Evolutionary conservation across 2,797 vertebrate genomes (phyloP).

Genomic region (Myiothlypis chrysogaster): DNA sequence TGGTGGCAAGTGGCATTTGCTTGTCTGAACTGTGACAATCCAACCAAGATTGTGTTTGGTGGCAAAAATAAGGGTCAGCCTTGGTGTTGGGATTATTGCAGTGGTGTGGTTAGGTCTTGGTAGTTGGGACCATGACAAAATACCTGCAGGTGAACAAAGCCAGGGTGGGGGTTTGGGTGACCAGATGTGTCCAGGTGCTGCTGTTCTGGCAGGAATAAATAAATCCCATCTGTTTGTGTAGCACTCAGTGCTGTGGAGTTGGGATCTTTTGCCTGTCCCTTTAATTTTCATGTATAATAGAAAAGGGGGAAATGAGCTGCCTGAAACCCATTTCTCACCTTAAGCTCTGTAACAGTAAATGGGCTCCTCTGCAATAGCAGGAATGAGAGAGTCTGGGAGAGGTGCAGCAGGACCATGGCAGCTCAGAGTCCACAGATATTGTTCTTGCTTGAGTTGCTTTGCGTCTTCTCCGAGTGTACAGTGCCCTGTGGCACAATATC

Average conservation of each 20-base stretch:
- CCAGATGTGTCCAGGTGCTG: not conserved
- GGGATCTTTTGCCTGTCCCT: not conserved
- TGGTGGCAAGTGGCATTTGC: rapidly evolving
- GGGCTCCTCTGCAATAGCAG: not conserved
- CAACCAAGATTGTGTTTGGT: not conserved
- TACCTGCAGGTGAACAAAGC: not conserved
- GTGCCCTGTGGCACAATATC: conserved; percentile 61
- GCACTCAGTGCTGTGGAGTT: rapidly evolving
- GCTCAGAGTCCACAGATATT: conserved; percentile 1
- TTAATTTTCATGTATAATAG: not conserved
- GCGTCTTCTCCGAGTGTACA: conserved; percentile 29
- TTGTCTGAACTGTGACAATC: not conserved
- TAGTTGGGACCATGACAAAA: rapidly evolving
- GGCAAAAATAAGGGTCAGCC: not conserved
- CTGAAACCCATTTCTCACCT: not conserved
- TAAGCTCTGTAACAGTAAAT: not conserved
- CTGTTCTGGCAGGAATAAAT: not conserved
- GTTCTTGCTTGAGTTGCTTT: conserved; percentile 41
- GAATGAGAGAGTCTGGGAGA: not conserved
- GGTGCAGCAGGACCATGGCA: not conserved
- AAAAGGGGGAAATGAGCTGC: not conserved
- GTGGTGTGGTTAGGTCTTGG: not conserved
- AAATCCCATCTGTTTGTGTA: not conserved
- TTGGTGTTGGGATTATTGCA: not conserved
- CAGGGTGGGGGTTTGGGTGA: not conserved